Conservation (phyloP, 2,888 invertebrate species). For the Oxytorus armatus region DNA sequence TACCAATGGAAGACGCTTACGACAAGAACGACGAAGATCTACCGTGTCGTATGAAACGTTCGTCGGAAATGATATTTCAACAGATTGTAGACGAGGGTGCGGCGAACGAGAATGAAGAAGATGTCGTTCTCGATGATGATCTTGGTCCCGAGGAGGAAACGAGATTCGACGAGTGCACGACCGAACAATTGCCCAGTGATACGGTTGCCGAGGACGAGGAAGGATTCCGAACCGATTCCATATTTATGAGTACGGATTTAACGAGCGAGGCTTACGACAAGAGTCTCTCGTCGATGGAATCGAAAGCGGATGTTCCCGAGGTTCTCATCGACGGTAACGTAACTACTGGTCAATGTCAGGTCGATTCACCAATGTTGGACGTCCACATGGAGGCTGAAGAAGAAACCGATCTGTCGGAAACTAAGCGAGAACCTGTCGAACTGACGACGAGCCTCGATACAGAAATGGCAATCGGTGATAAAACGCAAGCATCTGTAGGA, state of each 20-base stretch:
- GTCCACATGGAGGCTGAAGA: conserved; percentile 50
- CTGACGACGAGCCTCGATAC: conserved; percentile 84
- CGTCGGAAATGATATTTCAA: conserved; percentile 95
- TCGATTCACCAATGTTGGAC: conserved; percentile 34
- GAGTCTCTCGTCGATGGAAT: conserved; percentile 78
- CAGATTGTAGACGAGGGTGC: conserved; percentile 86
- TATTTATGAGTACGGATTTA: conserved; percentile 64
- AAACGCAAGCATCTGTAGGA: conserved; percentile 82
- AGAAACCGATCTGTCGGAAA: conserved; percentile 63
- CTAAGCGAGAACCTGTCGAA: conserved; percentile 85
- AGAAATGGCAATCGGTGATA: conserved; percentile 83
- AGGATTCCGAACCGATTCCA: conserved; percentile 59
- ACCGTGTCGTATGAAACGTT: conserved; percentile 91
- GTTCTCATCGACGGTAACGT: conserved; percentile 29
- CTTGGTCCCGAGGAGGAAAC: conserved; percentile 84
- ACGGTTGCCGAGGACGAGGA: conserved; percentile 88
- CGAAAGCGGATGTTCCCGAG: conserved; percentile 85
- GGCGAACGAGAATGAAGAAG: conserved; percentile 74
- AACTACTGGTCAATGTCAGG: not conserved
- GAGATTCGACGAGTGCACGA: conserved; percentile 66
- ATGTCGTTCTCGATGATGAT: conserved; percentile 82
- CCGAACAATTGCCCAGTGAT: conserved; percentile 73
- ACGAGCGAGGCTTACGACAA: conserved; percentile 65
- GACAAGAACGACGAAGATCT: conserved; percentile 85
- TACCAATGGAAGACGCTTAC: conserved; percentile 75